Conservation (phyloP, 1,140 invertebrate genomes). For the Drosophila trapezifrons region DNA sequence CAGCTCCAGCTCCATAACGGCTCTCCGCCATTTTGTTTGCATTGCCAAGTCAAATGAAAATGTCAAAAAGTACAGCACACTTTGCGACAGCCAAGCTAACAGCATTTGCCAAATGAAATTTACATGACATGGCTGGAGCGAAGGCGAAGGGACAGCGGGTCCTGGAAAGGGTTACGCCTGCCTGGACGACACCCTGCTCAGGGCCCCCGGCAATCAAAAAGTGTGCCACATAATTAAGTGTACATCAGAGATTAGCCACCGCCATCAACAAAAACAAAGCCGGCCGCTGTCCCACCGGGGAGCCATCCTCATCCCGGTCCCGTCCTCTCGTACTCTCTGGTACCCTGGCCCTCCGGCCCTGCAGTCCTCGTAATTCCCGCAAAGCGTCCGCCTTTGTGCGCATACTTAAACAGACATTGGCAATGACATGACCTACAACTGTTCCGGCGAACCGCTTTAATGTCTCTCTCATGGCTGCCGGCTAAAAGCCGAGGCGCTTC, state of each 20-base stretch:
- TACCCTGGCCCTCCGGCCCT: neutral
- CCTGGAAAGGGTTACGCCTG: conserved; percentile 31
- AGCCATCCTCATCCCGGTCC: conserved; percentile 10
- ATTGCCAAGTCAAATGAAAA: conserved; percentile 66
- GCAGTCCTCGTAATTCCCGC: conserved; percentile 29
- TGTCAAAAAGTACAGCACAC: conserved; percentile 65
- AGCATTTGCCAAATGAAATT: conserved; percentile 73
- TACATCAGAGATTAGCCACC: conserved; percentile 79
- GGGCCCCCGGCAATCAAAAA: conserved; percentile 62
- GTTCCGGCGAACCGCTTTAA: conserved; percentile 66
- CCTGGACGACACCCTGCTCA: conserved; percentile 7
- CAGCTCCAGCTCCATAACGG: neutral
- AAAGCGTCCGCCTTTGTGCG: conserved; percentile 63
- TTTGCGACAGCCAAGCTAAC: conserved; percentile 62
- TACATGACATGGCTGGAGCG: conserved; percentile 54
- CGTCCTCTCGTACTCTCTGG: too few species aligned
- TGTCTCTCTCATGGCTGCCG: conserved; percentile 65
- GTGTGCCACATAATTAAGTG: conserved; percentile 77
- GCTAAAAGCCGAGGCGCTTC: conserved; percentile 71
- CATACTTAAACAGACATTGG: conserved; percentile 78
- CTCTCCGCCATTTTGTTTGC: conserved; percentile 33
- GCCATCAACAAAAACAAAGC: conserved; percentile 53
- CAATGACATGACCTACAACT: conserved; percentile 55
- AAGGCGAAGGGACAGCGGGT: neutral
- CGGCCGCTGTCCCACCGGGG: conserved; percentile 23